These are phyloP conservation scores for Criorhina ranunculi DNA, from an alignment of 2,888 invertebrate species.

Conservation along the genomic window DNA sequence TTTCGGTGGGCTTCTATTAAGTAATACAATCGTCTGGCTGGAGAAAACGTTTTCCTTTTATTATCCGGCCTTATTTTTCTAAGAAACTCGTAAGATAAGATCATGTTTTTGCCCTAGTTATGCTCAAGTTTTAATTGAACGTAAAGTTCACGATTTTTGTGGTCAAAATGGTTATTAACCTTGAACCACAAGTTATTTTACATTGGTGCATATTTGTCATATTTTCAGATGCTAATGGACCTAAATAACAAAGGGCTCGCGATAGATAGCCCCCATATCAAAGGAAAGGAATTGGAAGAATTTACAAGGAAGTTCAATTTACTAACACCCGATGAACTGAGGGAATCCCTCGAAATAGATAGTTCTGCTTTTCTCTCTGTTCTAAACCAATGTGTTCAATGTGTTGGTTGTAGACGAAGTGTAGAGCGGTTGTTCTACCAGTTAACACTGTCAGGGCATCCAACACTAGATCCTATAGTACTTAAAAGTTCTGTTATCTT, in stretches of 20 bases:
- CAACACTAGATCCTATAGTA: conserved; percentile 94
- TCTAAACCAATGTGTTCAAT: conserved; percentile 95
- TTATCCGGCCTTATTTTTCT: conserved; percentile 6
- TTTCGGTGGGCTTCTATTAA: neutral
- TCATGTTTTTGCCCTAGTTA: conserved; percentile 29
- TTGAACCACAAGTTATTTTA: conserved; percentile 15
- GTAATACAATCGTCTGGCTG: neutral
- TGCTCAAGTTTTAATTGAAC: neutral
- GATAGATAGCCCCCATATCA: conserved; percentile 92
- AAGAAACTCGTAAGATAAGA: conserved; percentile 13
- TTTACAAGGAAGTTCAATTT: conserved; percentile 93
- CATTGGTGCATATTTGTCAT: neutral
- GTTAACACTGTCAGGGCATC: conserved; percentile 92
- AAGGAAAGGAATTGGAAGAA: conserved; percentile 93
- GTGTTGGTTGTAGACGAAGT: conserved; percentile 96
- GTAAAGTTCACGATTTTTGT: neutral
- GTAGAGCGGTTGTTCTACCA: conserved; percentile 95
- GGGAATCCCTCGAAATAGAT: conserved; percentile 92
- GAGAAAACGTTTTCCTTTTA: conserved; percentile 1
- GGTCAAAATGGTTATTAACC: conserved; percentile 1
- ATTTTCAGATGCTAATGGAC: conserved; percentile 95
- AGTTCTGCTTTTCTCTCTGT: conserved; percentile 93
- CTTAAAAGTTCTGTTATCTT: conserved; percentile 91
- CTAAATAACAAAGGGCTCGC: conserved; percentile 93
- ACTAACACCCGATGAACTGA: conserved; percentile 91